Conservation (phyloP, 2,113 vertebrate species). For the Hyla sarda region DNA sequence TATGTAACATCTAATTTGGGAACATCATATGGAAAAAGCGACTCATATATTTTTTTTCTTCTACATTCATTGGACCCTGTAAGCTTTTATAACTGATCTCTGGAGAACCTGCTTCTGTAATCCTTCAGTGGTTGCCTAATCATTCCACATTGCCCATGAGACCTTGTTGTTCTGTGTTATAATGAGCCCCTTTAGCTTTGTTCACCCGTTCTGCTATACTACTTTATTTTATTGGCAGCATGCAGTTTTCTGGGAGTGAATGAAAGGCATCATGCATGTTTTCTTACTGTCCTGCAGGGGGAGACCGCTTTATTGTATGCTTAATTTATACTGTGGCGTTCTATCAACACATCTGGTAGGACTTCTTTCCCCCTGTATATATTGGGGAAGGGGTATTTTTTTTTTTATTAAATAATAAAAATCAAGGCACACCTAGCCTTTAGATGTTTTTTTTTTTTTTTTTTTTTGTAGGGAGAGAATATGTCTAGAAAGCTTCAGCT, state of each 20-base stretch:
- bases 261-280: neutral
- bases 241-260: slow-evolving; percentile 4
- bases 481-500: slow-evolving; percentile 4
- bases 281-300: slow-evolving; percentile 39
- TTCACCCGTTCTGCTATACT: slow-evolving; percentile 24
- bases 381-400: neutral
- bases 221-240: slow-evolving; percentile 28
- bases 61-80: slow-evolving; percentile 35
- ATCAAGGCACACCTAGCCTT: neutral
- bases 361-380: neutral
- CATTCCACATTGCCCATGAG: slow-evolving; percentile 28
- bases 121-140: slow-evolving; percentile 44
- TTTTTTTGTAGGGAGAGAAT: neutral
- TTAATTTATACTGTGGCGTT: neutral
- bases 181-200: slow-evolving; percentile 47
- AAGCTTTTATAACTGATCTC: slow-evolving; percentile 43
- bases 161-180: slow-evolving; percentile 8
- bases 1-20: slow-evolving; percentile 1
- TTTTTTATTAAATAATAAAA: slow-evolving; percentile 7
- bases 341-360: slow-evolving; percentile 42
- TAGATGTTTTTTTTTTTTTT: neutral
- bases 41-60: neutral
- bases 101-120: slow-evolving; percentile 26
- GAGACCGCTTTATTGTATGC: slow-evolving; percentile 19
- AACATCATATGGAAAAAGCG: neutral